These are phyloP conservation scores for Dryobota labecula DNA, from an alignment of 2,888 invertebrate genomes.

Conservation along the genomic window DNA sequence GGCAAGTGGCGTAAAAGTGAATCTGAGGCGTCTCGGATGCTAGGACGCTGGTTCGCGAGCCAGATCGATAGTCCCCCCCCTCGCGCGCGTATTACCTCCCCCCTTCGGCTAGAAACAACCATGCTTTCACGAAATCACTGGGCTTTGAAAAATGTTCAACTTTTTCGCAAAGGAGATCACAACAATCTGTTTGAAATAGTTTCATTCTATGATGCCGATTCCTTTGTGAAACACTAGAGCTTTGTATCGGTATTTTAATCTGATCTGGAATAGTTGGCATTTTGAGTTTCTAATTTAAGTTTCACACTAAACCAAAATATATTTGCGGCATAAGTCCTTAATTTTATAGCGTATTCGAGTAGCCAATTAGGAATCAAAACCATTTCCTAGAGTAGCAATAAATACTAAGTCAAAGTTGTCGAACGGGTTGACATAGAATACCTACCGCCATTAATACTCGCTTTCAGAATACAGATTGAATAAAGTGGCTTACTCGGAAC, in stretches of 20 bases:
- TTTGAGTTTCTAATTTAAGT: constrained; percentile 31
- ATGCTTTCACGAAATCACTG: constrained; percentile 61
- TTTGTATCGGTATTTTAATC: constrained; percentile 37
- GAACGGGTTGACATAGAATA: constrained; percentile 36
- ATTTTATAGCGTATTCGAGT: constrained; percentile 30
- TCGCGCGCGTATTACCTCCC: constrained; percentile 57
- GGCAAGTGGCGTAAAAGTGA: constrained; percentile 81
- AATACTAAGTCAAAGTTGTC: constrained; percentile 45
- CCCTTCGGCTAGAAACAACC: constrained; percentile 54
- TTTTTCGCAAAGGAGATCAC: constrained; percentile 49
- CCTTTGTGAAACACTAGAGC: constrained; percentile 36
- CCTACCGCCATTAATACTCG: constrained; percentile 44
- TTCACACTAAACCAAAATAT: background rate
- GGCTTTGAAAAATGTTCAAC: constrained; percentile 53
- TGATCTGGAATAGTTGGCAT: constrained; percentile 14
- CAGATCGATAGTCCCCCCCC: constrained; percentile 74
- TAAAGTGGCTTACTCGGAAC: constrained; percentile 52
- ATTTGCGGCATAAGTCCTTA: constrained; percentile 14
- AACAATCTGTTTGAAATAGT: constrained; percentile 53
- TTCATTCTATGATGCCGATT: constrained; percentile 30
- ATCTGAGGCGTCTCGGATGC: constrained; percentile 72
- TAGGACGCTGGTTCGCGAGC: constrained; percentile 70
- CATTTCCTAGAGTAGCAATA: constrained; percentile 36
- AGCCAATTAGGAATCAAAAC: constrained; percentile 32
- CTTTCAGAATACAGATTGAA: constrained; percentile 55